Base-by-base conservation (phyloP, 2,113 vertebrate species). In the Carlito syrichta region DNA sequence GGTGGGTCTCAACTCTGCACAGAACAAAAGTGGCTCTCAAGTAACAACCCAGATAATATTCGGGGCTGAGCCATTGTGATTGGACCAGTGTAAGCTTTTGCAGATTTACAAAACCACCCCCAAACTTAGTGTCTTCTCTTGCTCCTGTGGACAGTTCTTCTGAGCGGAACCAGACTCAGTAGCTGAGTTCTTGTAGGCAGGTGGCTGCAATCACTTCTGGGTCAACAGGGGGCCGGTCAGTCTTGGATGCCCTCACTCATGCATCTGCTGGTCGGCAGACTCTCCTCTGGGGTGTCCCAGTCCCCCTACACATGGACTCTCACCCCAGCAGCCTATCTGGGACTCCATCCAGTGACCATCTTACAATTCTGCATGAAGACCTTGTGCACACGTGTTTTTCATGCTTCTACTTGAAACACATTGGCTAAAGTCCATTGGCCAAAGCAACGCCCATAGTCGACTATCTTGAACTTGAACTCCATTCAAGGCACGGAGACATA, bases 371-470 rank as follows among this genome's bases (percentile, higher is more conserved):
- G 12, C 3, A 60, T 63, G 48, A 13, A 78, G 74, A 35, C 38
- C 60, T 71, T 38, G 40, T 8, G 3, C 35, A 45, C 58, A 58
- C 11, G 73, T 32, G 20, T 40, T 69, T 54, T 63, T 23, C 62
- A 22, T 7, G n/a, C 50, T 17, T 86, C 79, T 50, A 32, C 22
- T 13, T 12, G 43, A 50, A 38, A 63, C 0, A 0, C 16, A 3
- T 4, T 81, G 48, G 23, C 63, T 17, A 38, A 69, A 0, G 32
- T 66, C 43, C 27, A 2, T 6, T 78, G 38, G 32, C 54, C 13
- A 50, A 7, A 90, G 58, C 63, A 77, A 66, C 66, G 48, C 11
- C 2, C 0, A 0, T 12, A 27, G 16, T n/a, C 54, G 35, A 5
- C 60, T 62, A 23, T n/a, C n/a, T n/a, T n/a, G n/a, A n/a, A n/a